Percentiles rank a stretch among this genome's conserved stretches.
phyloP scores from a whole-genome alignment of 1,140 invertebrate species.

The Phthorimaea operculella region DNA sequence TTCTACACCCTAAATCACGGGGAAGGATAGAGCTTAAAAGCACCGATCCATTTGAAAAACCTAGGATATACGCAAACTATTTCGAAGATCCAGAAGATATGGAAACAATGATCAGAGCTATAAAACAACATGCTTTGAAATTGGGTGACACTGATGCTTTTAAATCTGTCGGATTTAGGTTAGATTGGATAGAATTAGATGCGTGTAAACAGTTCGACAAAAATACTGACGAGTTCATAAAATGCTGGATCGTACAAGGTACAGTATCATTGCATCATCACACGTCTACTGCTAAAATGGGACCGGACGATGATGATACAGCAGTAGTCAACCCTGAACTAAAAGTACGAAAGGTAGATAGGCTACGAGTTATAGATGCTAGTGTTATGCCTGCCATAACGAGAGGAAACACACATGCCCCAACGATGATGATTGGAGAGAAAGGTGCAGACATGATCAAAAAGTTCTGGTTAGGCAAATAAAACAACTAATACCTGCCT shows the following conservation, averaged over 20 bases:
- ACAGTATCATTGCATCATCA: constrained; percentile 28
- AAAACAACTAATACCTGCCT: too few species aligned
- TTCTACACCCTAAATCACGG: constrained; percentile 78
- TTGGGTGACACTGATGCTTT: background rate
- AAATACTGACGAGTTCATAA: constrained; percentile 67
- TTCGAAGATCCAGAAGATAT: constrained; percentile 74
- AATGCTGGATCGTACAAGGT: constrained; percentile 25
- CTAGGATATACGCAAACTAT: constrained; percentile 81
- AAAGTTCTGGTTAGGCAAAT: too few species aligned
- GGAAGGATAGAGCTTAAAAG: constrained; percentile 76
- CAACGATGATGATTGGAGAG: too few species aligned
- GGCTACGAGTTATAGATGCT: constrained; percentile 14
- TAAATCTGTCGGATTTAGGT: constrained; percentile 38
- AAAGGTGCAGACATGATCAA: too few species aligned
- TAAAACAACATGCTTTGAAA: constrained; percentile 66
- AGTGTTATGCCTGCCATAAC: too few species aligned
- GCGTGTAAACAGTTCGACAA: constrained; percentile 54
- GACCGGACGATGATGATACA: constrained; percentile 45
- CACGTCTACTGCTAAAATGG: constrained; percentile 69
- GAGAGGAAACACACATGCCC: too few species aligned
- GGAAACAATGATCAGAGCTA: constrained; percentile 74
- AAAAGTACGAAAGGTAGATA: constrained; percentile 55
- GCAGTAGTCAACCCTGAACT: constrained; percentile 65
- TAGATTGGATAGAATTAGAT: constrained; percentile 31
- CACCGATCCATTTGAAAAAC: constrained; percentile 79